These are phyloP conservation scores for Penaeus monodon DNA, from an alignment of 2,888 invertebrate genomes.

Conservation along the genomic window DNA sequence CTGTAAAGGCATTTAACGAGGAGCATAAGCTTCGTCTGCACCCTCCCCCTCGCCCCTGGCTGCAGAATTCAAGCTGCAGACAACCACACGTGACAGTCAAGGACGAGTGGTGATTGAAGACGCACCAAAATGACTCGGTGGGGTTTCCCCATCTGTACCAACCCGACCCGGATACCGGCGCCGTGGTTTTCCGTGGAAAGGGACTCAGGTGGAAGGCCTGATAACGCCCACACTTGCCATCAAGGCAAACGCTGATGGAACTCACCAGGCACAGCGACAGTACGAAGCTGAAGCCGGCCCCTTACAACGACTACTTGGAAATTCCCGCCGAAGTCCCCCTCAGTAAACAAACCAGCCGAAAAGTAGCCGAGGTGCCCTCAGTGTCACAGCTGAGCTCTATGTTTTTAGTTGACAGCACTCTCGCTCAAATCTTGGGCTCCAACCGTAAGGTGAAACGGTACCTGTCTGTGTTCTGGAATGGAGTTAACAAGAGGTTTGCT, in stretches of 20 bases:
- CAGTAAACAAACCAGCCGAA: no score
- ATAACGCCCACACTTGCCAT: conserved; percentile 21
- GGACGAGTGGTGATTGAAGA: conserved; percentile 25
- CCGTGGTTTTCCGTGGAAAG: conserved; percentile 20
- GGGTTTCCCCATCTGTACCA: conserved; percentile 1
- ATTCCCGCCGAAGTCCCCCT: neutral
- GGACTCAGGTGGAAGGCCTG: conserved; percentile 14
- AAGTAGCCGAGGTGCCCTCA: neutral
- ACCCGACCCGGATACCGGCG: conserved; percentile 18
- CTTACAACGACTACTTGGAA: conserved; percentile 8
- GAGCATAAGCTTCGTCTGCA: conserved; percentile 24
- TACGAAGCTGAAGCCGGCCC: neutral
- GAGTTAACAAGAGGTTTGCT: neutral
- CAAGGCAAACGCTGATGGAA: conserved; percentile 2
- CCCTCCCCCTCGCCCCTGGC: conserved; percentile 20
- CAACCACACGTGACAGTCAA: neutral
- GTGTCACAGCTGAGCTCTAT: conserved; percentile 57
- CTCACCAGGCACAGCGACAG: conserved; percentile 22
- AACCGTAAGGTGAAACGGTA: neutral
- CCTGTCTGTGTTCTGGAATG: conserved; percentile 3
- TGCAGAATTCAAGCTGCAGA: conserved; percentile 29
- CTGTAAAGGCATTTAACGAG: conserved; percentile 23
- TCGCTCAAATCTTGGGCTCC: neutral
- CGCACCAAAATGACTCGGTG: neutral
- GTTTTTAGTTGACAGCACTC: conserved; percentile 23